Base-by-base conservation (phyloP, 92 coral and sea anemone genomes). In the Zoanthus sociatus region DNA sequence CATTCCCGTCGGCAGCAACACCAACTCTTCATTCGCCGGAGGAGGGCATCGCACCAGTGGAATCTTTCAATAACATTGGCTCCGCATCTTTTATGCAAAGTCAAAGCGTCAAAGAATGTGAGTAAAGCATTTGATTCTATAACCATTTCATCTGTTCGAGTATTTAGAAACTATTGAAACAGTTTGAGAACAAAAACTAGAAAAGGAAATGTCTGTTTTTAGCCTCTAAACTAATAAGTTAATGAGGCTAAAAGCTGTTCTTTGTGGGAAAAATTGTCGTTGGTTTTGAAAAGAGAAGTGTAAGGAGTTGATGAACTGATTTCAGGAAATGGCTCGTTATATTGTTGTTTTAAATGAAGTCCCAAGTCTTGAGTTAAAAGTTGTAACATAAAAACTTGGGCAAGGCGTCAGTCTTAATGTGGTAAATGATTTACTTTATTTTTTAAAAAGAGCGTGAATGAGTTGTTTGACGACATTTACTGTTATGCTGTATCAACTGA, bases 21-120 rank as follows among this genome's bases (percentile, higher is more conserved):
- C 73, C 85, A 15, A 7, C 44, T 7, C 82, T 77, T 30, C 66
- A 77, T 20, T 77, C 82, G 8, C 85, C 85, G 66, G 85, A 81
- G 21, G 85, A 81, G 75, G 85, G 85, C 20, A 81, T 81, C 11
- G 85, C 85, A 1, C 85, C 85, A 7, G 85, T 81, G 37, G 85
- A 81, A 18, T 81, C 85, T 21, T 81, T 81, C 61, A 81, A 81
- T 56, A 81, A 81, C 85, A 66, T 32, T 44, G 85, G 85, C 16
- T 81, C 85, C 5, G 85, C 63, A 5, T 81, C 85, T 11, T 81
- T 81, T 47, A 46, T 81, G 73, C 85, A 81, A 81, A 81, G 46
- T 81, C 85, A 81, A 14, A 66, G 73, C 26, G 85, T 81, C 17
- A 81, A 81, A 47, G 85, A 81, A n/a, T 81, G 85, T 81, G 45